Percentiles rank a stretch among this genome's conserved stretches.
Conservation (phyloP, 2,888 invertebrate species). For the Elysia crispata region DNA sequence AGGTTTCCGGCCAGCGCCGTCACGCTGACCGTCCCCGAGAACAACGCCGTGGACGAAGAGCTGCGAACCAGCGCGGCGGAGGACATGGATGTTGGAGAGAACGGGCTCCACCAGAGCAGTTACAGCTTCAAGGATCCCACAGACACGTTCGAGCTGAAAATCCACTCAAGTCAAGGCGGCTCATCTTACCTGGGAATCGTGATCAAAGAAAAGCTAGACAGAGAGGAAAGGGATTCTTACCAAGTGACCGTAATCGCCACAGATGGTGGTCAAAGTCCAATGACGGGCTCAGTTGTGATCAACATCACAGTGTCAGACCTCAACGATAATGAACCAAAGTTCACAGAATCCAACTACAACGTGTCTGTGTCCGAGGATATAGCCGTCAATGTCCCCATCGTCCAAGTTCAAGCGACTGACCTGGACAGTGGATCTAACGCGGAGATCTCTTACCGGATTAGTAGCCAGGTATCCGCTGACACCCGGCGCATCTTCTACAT, state of each 20-base stretch:
- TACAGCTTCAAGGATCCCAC: slow-evolving; percentile 45
- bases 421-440: slow-evolving; percentile 89
- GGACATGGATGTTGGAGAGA: slow-evolving; percentile 50
- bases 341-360: slow-evolving; percentile 60
- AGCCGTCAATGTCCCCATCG: slow-evolving; percentile 58
- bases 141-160: slow-evolving; percentile 37
- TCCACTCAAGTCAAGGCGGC: slow-evolving; percentile 55
- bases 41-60: slow-evolving; percentile 39
- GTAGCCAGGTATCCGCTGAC: slow-evolving; percentile 59
- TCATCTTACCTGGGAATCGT: slow-evolving; percentile 65
- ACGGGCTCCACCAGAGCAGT: slow-evolving; percentile 45
- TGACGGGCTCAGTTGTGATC: slow-evolving; percentile 65
- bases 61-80: slow-evolving; percentile 44
- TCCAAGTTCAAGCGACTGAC: slow-evolving; percentile 86
- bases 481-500: slow-evolving; percentile 78
- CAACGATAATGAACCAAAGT: slow-evolving; percentile 68
- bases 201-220: slow-evolving; percentile 62
- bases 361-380: slow-evolving; percentile 62
- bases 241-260: slow-evolving; percentile 64
- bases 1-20: slow-evolving; percentile 57
- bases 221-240: slow-evolving; percentile 66
- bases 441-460: slow-evolving; percentile 78
- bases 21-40: slow-evolving; percentile 53
- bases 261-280: slow-evolving; percentile 66
- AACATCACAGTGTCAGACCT: slow-evolving; percentile 68